Conservation (phyloP, 2,888 invertebrate genomes). For the Latrodectus hesperus region DNA sequence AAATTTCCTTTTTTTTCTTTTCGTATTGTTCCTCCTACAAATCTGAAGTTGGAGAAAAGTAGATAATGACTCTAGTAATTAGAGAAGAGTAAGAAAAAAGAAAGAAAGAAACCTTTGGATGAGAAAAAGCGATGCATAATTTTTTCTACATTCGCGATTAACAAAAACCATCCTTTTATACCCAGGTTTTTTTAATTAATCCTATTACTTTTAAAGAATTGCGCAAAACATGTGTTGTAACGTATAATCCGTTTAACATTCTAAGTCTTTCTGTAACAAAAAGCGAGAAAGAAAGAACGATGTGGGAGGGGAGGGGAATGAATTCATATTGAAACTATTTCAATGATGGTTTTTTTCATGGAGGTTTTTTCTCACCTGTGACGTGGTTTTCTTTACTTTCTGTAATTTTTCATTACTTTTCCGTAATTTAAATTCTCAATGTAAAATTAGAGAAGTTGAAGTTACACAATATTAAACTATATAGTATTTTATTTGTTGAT, state of each 20-base stretch:
- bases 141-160: constrained; percentile 38
- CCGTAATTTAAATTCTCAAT: no score
- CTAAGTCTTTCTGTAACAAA: constrained; percentile 8
- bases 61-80: constrained; percentile 10
- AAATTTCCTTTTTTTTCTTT: background rate
- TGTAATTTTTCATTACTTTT: no score
- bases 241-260: constrained; percentile 55
- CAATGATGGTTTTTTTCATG: background rate
- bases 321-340: background rate
- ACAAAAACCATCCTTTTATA: constrained; percentile 21
- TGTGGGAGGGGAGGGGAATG: background rate
- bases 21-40: background rate
- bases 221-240: constrained; percentile 52
- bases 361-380: background rate
- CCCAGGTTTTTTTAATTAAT: constrained; percentile 33
- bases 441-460: no score
- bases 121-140: constrained; percentile 41
- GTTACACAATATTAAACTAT: no score
- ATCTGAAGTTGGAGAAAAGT: background rate
- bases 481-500: no score
- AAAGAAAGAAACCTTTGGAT: constrained; percentile 25
- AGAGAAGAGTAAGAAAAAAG: constrained; percentile 8
- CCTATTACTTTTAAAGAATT: constrained; percentile 42
- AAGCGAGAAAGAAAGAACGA: constrained; percentile 1
- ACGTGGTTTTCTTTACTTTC: constrained; percentile 1